phyloP scores from a whole-genome alignment of 2,888 invertebrate species.

The Arge pagana region DNA sequence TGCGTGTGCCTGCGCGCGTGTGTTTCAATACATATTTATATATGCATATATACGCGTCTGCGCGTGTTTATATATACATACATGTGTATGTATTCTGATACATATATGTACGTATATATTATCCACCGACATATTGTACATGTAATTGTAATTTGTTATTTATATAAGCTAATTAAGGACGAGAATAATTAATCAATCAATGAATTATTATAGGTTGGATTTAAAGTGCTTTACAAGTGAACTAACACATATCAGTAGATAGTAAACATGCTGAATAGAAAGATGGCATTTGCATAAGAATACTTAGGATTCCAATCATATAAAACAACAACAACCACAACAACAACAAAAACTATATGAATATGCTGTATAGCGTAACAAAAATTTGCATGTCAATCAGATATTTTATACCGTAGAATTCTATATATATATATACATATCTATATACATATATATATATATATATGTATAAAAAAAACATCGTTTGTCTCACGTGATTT shows the following conservation, averaged over 20 bases:
- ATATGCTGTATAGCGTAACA: constrained; percentile 24
- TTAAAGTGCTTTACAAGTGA: constrained; percentile 57
- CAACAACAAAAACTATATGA: constrained; percentile 9
- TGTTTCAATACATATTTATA: no score
- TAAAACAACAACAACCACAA: constrained; percentile 33
- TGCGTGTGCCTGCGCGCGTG: no score
- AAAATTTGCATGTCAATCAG: constrained; percentile 45
- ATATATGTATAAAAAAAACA: no score
- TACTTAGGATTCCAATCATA: constrained; percentile 29
- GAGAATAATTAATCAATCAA: constrained; percentile 18
- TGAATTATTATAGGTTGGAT: constrained; percentile 49
- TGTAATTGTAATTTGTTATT: constrained; percentile 30
- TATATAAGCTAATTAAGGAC: constrained; percentile 24
- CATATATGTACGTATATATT: constrained; percentile 1
- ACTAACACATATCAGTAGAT: constrained; percentile 56
- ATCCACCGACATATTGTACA: background rate
- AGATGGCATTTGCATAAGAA: constrained; percentile 16
- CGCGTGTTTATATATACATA: background rate
- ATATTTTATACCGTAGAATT: constrained; percentile 48
- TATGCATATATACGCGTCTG: no score
- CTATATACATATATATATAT: background rate
- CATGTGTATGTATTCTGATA: background rate
- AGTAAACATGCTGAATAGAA: constrained; percentile 43
- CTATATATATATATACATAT: background rate
- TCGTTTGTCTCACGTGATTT: no score